Evolutionary conservation across 2,797 vertebrate species (phyloP), one percentile per base, ranked within the genome.

Genomic region (Phrynocephalus vlangalii): DNA sequence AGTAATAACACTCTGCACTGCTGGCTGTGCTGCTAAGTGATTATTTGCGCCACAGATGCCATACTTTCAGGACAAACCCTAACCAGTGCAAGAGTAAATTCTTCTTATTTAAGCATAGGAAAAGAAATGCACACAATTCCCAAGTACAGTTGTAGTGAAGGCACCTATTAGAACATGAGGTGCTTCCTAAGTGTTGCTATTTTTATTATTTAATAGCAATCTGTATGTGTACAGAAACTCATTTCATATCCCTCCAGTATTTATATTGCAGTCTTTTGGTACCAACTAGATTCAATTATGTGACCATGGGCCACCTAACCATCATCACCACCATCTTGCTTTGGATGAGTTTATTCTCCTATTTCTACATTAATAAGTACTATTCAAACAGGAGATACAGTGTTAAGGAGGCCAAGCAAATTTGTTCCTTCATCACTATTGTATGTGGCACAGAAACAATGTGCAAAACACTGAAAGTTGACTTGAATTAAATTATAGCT

Each of bases 41-140:
- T 89, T 82, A 90, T 94, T 94, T 93, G 91, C 90, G 67, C 90
- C 81, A 91, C 0, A 91, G 90, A 67, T 89, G 83, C 89, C 90
- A 88, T 91, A 86, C 87, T 90, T 91, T 90, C 78, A 5, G 0
- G 4, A 91, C 82, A 87, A 78, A 52, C 60, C 79, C 89, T 88
- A 63, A 0, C 52, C 52, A 56, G 13, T 56, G 13, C 52, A 56
- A 56, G 52, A 56, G 52, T 56, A 56, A 56, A 56, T 7, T 56
- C 52, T 56, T 10, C 52, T 56, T 56, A 56, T 7, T 56, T 56
- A 10, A 56, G 10, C 52, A 56, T 3, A 56, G 52, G 52, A 11
- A 56, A 56, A 56, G 50, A 18, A 67, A n/a, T 22, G 24, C 28
- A 22, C 48, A 30, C 9, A n/a, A 52, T 33, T 22, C 5, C n/a